These are phyloP conservation scores for Stenichneumon culpator DNA, from an alignment of 2,888 invertebrate species.

Conservation along the genomic window DNA sequence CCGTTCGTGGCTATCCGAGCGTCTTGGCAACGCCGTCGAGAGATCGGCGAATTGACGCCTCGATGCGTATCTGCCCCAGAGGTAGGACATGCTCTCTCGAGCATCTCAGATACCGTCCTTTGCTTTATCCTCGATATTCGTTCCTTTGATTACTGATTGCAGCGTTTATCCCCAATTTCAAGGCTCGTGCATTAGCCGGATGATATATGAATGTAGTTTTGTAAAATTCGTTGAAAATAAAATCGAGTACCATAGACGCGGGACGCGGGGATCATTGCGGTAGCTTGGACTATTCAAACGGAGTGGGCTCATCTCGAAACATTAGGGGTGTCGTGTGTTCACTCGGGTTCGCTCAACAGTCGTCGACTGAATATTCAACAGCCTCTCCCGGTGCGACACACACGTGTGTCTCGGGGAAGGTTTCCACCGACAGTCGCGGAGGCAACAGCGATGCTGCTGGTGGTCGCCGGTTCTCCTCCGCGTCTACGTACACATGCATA, in stretches of 20 bases:
- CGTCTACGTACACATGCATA: background rate
- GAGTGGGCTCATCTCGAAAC: conserved; percentile 57
- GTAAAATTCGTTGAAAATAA: background rate
- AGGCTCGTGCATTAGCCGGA: background rate
- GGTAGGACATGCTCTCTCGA: conserved; percentile 12
- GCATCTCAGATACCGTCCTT: background rate
- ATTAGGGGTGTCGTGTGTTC: conserved; percentile 71
- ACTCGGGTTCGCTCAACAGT: conserved; percentile 72
- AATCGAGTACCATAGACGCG: background rate
- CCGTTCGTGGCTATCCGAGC: conserved; percentile 69
- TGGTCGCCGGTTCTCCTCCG: background rate
- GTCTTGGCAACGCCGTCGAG: conserved; percentile 44
- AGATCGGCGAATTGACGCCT: conserved; percentile 60
- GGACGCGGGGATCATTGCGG: background rate
- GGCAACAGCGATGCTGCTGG: conserved; percentile 9
- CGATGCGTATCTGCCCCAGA: conserved; percentile 3
- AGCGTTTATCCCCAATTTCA: background rate
- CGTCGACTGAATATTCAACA: conserved; percentile 82
- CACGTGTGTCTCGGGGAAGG: conserved; percentile 59
- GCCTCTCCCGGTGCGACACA: conserved; percentile 71
- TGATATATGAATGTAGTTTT: too few species aligned
- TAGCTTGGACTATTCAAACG: conserved; percentile 4
- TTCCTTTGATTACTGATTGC: background rate
- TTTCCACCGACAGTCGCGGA: conserved; percentile 49
- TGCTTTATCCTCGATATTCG: background rate